Evolutionary conservation across 2,113 vertebrate species (phyloP).

Genomic region (Caloenas nicobarica): DNA sequence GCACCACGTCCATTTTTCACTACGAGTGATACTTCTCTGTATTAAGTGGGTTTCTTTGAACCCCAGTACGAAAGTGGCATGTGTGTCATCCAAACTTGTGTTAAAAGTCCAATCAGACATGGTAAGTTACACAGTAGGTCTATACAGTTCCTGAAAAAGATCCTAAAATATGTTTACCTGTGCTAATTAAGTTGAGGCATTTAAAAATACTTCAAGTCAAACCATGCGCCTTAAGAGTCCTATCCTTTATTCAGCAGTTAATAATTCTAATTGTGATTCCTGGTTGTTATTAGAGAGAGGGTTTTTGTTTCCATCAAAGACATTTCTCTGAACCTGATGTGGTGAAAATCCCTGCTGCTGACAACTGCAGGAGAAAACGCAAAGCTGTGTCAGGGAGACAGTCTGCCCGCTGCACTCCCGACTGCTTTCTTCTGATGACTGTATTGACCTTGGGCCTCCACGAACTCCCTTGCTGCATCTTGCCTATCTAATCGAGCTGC

Average conservation of each 20-base stretch:
- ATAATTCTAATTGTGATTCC: background rate
- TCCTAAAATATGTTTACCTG: background rate
- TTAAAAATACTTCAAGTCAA: background rate
- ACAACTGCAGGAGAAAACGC: background rate
- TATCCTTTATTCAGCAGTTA: background rate
- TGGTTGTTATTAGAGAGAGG: background rate
- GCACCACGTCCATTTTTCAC: background rate
- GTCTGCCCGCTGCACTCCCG: background rate
- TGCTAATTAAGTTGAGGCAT: background rate
- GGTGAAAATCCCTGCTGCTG: background rate
- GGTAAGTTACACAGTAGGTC: background rate
- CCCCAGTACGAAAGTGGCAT: background rate
- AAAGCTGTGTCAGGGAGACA: background rate
- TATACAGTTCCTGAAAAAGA: background rate
- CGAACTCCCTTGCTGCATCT: background rate
- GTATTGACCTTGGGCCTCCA: background rate
- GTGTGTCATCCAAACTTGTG: background rate
- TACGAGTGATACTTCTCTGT: background rate
- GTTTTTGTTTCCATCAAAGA: background rate
- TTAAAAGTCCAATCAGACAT: background rate
- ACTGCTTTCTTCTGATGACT: background rate
- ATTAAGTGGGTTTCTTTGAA: background rate
- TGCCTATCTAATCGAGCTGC: background rate
- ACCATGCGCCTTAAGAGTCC: background rate
- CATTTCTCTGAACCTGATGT: background rate